These are phyloP conservation scores for Axis porcinus DNA, from an alignment of 2,113 vertebrate genomes.

Conservation along the genomic window DNA sequence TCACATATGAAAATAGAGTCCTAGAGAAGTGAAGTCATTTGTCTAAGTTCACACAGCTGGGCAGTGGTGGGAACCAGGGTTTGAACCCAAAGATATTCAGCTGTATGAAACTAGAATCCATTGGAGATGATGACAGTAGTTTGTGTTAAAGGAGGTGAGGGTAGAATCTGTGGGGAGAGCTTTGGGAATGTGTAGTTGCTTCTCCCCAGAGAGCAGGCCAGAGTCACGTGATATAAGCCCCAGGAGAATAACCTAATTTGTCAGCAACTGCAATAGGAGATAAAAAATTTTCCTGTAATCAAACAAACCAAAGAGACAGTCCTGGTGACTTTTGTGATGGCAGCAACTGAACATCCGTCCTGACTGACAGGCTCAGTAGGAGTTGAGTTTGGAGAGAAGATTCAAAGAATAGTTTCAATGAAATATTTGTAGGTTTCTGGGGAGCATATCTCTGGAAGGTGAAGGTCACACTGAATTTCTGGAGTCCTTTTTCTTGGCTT, in stretches of 20 bases:
- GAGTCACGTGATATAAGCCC: neutral
- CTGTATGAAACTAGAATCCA: neutral
- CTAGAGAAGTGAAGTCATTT: neutral
- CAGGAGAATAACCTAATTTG: neutral
- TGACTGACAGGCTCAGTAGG: rapidly evolving
- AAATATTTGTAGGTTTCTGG: neutral
- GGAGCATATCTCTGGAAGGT: neutral
- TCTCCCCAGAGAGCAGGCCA: neutral
- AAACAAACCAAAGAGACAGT: neutral
- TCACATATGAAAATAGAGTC: neutral
- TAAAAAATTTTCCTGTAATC: neutral
- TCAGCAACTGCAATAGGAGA: neutral
- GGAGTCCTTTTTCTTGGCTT: neutral
- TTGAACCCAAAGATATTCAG: neutral
- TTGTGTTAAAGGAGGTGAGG: neutral
- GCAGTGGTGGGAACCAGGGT: neutral
- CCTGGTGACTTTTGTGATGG: neutral
- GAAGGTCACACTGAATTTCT: neutral
- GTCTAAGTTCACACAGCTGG: neutral
- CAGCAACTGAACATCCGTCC: neutral
- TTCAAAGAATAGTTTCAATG: neutral
- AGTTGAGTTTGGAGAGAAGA: neutral
- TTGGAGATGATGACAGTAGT: neutral
- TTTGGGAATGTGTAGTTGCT: neutral
- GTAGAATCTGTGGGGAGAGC: neutral